phyloP scores from a whole-genome alignment of 2,797 vertebrate genomes.

The Allobates femoralis region DNA sequence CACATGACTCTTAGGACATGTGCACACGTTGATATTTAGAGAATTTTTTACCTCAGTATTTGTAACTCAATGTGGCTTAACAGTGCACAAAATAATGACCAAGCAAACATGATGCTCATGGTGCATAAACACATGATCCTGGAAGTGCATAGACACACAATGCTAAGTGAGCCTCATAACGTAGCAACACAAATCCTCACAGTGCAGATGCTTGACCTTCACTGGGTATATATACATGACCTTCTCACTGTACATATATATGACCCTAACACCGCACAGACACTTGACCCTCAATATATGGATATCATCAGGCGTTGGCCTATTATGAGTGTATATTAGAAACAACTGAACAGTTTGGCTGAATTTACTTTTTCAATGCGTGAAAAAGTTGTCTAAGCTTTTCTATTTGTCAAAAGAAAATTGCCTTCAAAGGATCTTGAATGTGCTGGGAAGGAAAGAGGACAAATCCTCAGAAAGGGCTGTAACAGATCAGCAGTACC shows the following conservation, averaged over 20 bases:
- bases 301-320: background rate
- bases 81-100: too few relatives aligned
- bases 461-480: conserved; percentile 56
- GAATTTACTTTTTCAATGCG: conserved; percentile 43
- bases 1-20: too few relatives aligned
- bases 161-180: too few relatives aligned
- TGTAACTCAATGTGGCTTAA: too few relatives aligned
- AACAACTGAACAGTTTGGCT: conserved; percentile 34
- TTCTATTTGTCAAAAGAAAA: conserved; percentile 32
- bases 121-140: too few relatives aligned
- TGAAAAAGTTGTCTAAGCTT: conserved; percentile 17
- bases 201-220: too few relatives aligned
- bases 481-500: conserved; percentile 52
- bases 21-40: too few relatives aligned
- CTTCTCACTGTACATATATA: too few relatives aligned
- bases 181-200: too few relatives aligned
- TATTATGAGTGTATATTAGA: background rate
- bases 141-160: background rate
- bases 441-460: conserved; percentile 35
- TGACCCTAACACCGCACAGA: background rate
- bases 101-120: too few relatives aligned
- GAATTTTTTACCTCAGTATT: too few relatives aligned
- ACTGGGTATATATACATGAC: too few relatives aligned
- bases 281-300: background rate
- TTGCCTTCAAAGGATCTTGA: conserved; percentile 58